These are phyloP conservation scores for Eupristina koningsbergeri DNA, from an alignment of 1,140 invertebrate species.

Conservation along the genomic window DNA sequence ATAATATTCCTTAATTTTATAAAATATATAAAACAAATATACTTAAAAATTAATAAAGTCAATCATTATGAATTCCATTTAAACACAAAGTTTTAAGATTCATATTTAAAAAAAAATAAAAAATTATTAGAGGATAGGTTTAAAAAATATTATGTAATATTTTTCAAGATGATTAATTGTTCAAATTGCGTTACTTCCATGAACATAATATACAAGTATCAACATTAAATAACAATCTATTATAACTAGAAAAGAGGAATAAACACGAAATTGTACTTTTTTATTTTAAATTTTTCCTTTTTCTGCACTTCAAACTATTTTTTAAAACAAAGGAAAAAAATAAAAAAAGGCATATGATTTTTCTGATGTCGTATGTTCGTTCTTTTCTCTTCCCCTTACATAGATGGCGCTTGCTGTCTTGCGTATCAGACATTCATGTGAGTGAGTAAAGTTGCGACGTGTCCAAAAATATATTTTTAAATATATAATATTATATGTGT, in stretches of 20 bases:
- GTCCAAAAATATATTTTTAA: conserved; percentile 22
- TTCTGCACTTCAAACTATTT: background rate
- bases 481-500: background rate
- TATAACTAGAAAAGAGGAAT: background rate
- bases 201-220: too few species aligned
- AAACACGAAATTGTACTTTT: background rate
- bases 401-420: background rate
- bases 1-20: too few species aligned
- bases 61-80: too few species aligned
- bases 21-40: too few species aligned
- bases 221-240: too few species aligned
- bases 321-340: background rate
- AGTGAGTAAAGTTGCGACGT: conserved; percentile 14
- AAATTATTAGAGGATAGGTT: too few species aligned
- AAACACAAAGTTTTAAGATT: too few species aligned
- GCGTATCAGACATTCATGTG: background rate
- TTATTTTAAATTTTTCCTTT: background rate
- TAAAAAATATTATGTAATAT: too few species aligned
- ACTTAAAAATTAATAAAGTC: too few species aligned
- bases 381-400: background rate
- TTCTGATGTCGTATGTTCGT: conserved; percentile 15
- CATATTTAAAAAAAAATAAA: too few species aligned
- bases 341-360: conserved; percentile 14
- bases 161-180: too few species aligned
- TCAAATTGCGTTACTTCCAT: too few species aligned